Conservation (phyloP, 2,888 invertebrate genomes). For the Unio pictorum region DNA sequence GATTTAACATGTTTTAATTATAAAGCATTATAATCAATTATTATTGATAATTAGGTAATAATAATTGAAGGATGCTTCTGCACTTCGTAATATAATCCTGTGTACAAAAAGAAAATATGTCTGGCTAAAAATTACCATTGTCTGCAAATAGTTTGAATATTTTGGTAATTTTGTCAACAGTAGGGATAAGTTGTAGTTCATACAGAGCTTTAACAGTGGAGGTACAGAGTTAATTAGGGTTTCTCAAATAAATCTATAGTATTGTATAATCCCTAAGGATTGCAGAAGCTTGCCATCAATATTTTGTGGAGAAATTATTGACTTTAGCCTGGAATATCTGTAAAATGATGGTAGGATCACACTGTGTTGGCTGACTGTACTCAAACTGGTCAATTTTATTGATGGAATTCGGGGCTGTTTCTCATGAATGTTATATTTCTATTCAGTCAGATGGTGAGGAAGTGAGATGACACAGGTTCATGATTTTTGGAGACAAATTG, state of each 20-base stretch:
- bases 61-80: no score
- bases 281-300: conserved; percentile 48
- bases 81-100: no score
- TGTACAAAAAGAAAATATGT: no score
- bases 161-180: background rate
- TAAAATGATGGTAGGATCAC: conserved; percentile 39
- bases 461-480: conserved; percentile 3
- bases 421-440: conserved; percentile 3
- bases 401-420: conserved; percentile 32
- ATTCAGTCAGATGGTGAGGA: conserved; percentile 2
- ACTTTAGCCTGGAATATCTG: conserved; percentile 46
- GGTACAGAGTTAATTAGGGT: conserved; percentile 30
- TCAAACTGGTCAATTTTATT: conserved; percentile 58
- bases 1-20: no score
- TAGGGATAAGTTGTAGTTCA: background rate
- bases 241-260: conserved; percentile 47
- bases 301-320: conserved; percentile 59
- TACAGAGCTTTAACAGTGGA: no score
- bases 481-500: conserved; percentile 1
- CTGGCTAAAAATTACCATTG: background rate
- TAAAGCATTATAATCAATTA: no score
- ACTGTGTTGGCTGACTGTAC: conserved; percentile 27
- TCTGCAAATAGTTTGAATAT: background rate
- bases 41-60: no score
- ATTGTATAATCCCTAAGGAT: conserved; percentile 53